A percentile compares a stretch with the other conserved stretches of the same genome.
phyloP scores from a whole-genome alignment of 1,140 invertebrate species.

The Mercenaria mercenaria region DNA sequence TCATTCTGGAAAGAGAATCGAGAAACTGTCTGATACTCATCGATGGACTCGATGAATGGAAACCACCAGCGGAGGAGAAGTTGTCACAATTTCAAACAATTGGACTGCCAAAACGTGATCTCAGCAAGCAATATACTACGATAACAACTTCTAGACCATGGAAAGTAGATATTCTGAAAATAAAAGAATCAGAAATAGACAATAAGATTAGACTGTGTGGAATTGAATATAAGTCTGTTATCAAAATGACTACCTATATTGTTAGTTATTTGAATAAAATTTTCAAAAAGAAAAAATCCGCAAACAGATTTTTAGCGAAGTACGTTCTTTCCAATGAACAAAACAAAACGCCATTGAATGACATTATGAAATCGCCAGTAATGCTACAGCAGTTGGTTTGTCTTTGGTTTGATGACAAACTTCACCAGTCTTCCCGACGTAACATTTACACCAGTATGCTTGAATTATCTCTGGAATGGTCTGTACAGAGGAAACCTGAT shows the following conservation, averaged over 20 bases:
- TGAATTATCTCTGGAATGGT: neutral
- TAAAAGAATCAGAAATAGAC: neutral
- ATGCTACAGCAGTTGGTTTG: neutral
- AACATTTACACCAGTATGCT: neutral
- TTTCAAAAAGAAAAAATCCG: neutral
- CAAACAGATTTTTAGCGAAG: neutral
- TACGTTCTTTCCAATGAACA: neutral
- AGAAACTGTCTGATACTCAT: neutral
- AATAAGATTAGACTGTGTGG: neutral
- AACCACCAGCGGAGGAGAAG: neutral
- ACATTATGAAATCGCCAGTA: neutral
- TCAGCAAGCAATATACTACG: neutral
- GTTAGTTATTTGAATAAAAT: neutral
- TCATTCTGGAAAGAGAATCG: neutral
- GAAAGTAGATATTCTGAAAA: neutral
- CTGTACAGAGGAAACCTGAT: neutral
- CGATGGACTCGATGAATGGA: neutral
- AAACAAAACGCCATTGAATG: neutral
- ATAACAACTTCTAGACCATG: neutral
- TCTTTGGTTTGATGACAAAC: neutral
- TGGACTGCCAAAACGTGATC: neutral
- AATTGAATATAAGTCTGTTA: neutral
- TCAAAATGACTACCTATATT: neutral
- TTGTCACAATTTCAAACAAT: neutral
- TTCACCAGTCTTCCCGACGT: neutral